Evolutionary conservation across 2,113 vertebrate genomes (phyloP).

Genomic region (Sciurus niger): DNA sequence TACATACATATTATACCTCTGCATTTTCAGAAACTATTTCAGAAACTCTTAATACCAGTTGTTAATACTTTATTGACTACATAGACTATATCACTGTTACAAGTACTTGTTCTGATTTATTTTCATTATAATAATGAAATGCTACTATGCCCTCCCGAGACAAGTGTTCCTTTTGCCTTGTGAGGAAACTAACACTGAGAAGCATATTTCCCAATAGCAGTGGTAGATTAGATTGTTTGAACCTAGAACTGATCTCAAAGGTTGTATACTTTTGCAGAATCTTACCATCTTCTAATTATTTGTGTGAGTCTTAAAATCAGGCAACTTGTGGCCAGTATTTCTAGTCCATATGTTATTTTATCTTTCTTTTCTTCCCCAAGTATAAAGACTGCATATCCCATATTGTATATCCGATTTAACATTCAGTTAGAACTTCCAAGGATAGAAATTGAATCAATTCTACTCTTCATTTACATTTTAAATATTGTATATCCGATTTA

Average conservation of each 20-base stretch:
- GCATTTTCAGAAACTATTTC: constrained; percentile 51
- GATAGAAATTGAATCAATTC: not conserved
- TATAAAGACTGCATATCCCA: not conserved
- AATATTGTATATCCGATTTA: constrained; percentile 7
- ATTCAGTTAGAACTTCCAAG: constrained; percentile 13
- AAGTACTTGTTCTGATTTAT: not conserved
- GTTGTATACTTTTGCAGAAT: not conserved
- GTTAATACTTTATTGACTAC: not conserved
- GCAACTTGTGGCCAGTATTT: not conserved
- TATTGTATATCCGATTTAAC: constrained; percentile 15
- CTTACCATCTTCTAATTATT: not conserved
- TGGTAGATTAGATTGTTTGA: not conserved
- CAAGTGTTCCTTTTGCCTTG: constrained; percentile 19
- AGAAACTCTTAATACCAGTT: constrained; percentile 41
- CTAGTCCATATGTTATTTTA: not conserved
- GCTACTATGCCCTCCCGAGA: not conserved
- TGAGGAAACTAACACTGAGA: not conserved
- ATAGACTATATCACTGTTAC: not conserved
- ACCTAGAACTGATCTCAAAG: not conserved
- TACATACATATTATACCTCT: constrained; percentile 1
- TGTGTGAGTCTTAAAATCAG: constrained; percentile 18
- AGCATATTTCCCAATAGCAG: not conserved
- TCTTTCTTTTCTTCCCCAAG: constrained; percentile 31
- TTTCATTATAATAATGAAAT: constrained; percentile 6
- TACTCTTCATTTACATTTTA: constrained; percentile 48